phyloP scores from a whole-genome alignment of 2,888 invertebrate species.

The Formica aserva region DNA sequence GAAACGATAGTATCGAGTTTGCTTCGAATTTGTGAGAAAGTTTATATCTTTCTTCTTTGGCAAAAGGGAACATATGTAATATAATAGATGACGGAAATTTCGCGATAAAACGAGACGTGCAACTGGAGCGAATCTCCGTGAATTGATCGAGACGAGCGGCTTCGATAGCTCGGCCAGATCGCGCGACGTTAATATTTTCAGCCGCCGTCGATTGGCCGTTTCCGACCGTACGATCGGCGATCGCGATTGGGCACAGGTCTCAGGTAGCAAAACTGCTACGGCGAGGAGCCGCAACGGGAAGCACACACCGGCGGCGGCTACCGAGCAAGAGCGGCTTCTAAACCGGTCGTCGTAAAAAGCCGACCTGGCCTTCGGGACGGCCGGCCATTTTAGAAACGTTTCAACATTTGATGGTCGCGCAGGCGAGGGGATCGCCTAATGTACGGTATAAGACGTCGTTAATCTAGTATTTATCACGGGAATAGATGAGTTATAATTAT shows the following conservation, averaged over 20 bases:
- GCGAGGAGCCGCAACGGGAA: conserved; percentile 58
- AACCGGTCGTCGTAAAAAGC: conserved; percentile 84
- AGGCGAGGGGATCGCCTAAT: conserved; percentile 79
- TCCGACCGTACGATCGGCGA: conserved; percentile 68
- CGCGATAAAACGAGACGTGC: conserved; percentile 8
- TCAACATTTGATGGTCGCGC: conserved; percentile 83
- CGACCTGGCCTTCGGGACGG: conserved; percentile 83
- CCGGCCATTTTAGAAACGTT: conserved; percentile 85
- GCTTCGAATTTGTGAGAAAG: neutral
- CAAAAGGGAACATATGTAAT: neutral
- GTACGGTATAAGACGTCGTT: conserved; percentile 79
- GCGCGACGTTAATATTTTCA: conserved; percentile 41
- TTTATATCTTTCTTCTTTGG: neutral
- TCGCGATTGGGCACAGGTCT: conserved; percentile 72
- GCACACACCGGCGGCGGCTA: conserved; percentile 46
- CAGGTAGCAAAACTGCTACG: conserved; percentile 50
- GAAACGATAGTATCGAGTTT: neutral
- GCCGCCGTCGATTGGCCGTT: conserved; percentile 58
- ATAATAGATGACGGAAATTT: conserved; percentile 18
- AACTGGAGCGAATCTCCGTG: conserved; percentile 46
- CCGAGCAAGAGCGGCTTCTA: conserved; percentile 79
- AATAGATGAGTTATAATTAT: conserved; percentile 63
- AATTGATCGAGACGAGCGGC: conserved; percentile 25
- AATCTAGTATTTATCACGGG: conserved; percentile 84
- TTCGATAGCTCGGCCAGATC: conserved; percentile 24